These are phyloP conservation scores for Lamprotornis superbus DNA, from an alignment of 2,113 vertebrate species.

Conservation along the genomic window DNA sequence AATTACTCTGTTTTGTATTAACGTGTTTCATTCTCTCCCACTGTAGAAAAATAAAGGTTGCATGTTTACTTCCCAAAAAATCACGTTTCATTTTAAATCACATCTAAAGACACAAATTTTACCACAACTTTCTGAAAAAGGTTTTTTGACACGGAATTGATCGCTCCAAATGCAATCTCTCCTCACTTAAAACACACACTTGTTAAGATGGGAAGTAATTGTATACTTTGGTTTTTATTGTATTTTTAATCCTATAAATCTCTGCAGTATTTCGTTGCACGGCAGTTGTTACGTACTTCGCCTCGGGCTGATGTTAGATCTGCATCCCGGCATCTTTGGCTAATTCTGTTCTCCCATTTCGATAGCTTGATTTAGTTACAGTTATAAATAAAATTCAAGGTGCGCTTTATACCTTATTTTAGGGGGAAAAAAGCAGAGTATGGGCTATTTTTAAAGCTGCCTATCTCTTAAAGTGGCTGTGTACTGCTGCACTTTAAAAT, in stretches of 20 bases:
- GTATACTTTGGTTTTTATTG: neutral
- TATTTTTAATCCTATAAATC: neutral
- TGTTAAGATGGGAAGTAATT: neutral
- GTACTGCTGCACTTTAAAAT: neutral
- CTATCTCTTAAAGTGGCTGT: neutral
- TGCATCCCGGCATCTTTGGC: neutral
- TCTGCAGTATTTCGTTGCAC: neutral
- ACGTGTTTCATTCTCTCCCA: neutral
- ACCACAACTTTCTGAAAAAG: neutral
- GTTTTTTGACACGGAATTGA: neutral
- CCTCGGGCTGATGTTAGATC: neutral
- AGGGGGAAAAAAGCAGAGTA: neutral
- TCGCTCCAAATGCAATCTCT: neutral
- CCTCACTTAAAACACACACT: neutral
- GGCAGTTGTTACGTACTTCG: neutral
- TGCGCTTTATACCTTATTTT: fast-evolving
- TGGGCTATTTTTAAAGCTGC: neutral
- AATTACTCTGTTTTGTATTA: neutral
- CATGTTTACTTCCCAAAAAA: neutral
- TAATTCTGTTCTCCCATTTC: neutral
- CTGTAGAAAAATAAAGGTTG: neutral
- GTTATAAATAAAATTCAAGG: neutral
- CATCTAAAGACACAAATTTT: neutral
- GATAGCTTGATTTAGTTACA: neutral
- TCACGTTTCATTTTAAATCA: neutral